A percentile compares a stretch with the other conserved stretches of the same genome.
phyloP scores from a whole-genome alignment of 2,113 vertebrate genomes.

The Mirza zaza region DNA sequence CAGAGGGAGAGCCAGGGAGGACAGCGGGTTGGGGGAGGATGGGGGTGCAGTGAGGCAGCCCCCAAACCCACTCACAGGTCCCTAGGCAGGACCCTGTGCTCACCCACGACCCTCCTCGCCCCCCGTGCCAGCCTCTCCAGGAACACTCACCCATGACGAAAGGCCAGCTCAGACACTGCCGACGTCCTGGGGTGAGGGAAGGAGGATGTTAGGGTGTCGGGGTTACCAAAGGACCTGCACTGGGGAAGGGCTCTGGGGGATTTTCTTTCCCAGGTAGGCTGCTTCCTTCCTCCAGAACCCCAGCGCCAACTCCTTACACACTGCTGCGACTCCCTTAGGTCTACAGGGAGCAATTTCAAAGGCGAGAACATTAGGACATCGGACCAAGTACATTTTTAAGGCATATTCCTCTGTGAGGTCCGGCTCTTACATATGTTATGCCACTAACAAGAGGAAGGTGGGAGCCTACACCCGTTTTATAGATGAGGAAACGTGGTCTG shows the following conservation, averaged over 20 bases:
- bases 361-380: background rate
- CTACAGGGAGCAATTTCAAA: background rate
- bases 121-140: background rate
- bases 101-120: fast-evolving
- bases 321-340: background rate
- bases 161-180: background rate
- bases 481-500: background rate
- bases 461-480: background rate
- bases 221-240: background rate
- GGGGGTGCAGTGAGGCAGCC: background rate
- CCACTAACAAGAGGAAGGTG: background rate
- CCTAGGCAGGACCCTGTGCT: too few species aligned
- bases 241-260: too few species aligned
- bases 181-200: background rate
- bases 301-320: background rate
- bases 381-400: background rate
- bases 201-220: background rate
- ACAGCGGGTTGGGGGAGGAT: background rate
- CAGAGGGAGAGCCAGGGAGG: background rate
- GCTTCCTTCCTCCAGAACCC: background rate
- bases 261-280: background rate
- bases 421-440: background rate
- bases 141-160: background rate
- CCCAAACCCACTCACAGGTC: background rate
- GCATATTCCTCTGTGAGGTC: fast-evolving